Percentiles rank a stretch among this genome's conserved stretches.
Evolutionary conservation across 2,113 vertebrate species (phyloP).

Genomic region (Lophura nycthemera): DNA sequence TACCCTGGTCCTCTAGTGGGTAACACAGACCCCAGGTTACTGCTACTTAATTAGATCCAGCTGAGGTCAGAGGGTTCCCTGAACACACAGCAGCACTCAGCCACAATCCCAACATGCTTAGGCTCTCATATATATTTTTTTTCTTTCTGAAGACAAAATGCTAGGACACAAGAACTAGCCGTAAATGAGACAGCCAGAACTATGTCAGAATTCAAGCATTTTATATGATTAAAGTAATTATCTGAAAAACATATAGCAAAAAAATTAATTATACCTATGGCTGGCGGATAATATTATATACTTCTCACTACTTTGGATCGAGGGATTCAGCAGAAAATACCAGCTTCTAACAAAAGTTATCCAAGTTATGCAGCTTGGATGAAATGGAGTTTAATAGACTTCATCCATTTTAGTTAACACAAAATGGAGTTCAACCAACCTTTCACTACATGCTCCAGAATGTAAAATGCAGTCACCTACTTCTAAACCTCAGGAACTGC

Average conservation of each 20-base stretch:
- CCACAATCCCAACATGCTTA: not conserved
- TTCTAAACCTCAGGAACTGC: not conserved
- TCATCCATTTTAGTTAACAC: not conserved
- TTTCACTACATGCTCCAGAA: not conserved
- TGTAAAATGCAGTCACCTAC: not conserved
- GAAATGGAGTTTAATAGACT: not conserved
- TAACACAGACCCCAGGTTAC: not conserved
- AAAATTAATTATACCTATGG: not conserved
- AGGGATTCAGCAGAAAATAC: not conserved
- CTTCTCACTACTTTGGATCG: not conserved
- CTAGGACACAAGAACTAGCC: not conserved
- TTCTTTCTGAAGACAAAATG: not conserved
- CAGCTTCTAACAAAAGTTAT: not conserved
- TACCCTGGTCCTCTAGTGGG: not conserved
- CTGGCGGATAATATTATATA: not conserved
- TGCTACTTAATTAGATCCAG: not conserved
- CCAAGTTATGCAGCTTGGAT: not conserved
- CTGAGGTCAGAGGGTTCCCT: not conserved
- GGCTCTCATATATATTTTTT: not conserved
- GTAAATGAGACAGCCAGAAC: not conserved
- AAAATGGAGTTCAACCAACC: not conserved
- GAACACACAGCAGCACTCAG: not conserved
- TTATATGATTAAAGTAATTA: conserved; percentile 5
- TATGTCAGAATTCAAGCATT: not conserved
- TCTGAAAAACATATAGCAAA: not conserved